Evolutionary conservation across 1,140 invertebrate genomes (phyloP).

Genomic region (Drosophila melanogaster): DNA sequence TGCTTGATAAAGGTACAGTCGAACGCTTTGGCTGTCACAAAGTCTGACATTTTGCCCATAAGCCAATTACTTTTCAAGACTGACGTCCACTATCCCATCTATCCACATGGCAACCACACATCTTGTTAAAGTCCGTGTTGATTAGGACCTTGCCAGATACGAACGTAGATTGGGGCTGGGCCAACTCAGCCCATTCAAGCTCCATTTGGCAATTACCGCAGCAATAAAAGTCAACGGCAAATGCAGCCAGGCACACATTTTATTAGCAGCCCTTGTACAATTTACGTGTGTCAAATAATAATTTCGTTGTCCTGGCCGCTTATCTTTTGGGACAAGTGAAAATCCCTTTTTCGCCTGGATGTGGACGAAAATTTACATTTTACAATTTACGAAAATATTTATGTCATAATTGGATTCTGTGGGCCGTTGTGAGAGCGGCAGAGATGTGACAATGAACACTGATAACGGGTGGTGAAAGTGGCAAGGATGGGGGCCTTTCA

Average conservation of each 20-base stretch:
- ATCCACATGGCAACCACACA: slow-evolving; percentile 45
- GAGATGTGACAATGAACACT: slow-evolving; percentile 75
- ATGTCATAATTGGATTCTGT: slow-evolving; percentile 80
- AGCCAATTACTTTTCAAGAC: slow-evolving; percentile 73
- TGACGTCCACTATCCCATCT: slow-evolving; percentile 11
- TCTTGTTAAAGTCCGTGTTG: slow-evolving; percentile 50
- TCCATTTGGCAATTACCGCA: slow-evolving; percentile 82
- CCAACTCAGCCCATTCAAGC: slow-evolving; percentile 62
- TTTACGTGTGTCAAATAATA: slow-evolving; percentile 83
- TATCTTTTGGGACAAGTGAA: slow-evolving; percentile 45
- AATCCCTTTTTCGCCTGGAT: slow-evolving; percentile 51
- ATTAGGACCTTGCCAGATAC: slow-evolving; percentile 35
- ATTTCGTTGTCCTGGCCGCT: slow-evolving; percentile 68
- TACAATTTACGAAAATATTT: slow-evolving; percentile 82
- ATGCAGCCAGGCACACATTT: slow-evolving; percentile 56
- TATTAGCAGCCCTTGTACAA: slow-evolving; percentile 53
- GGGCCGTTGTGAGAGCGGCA: slow-evolving; percentile 33
- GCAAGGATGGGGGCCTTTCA: background rate
- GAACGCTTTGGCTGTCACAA: slow-evolving; percentile 30
- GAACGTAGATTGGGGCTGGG: background rate
- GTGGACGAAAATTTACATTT: slow-evolving; percentile 73
- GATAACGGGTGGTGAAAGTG: slow-evolving; percentile 50
- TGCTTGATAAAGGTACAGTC: slow-evolving; percentile 59
- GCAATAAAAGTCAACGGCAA: slow-evolving; percentile 80
- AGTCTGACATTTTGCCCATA: slow-evolving; percentile 71